Evolutionary conservation across 2,113 vertebrate genomes (phyloP).

Genomic region (Oreamnos americanus): DNA sequence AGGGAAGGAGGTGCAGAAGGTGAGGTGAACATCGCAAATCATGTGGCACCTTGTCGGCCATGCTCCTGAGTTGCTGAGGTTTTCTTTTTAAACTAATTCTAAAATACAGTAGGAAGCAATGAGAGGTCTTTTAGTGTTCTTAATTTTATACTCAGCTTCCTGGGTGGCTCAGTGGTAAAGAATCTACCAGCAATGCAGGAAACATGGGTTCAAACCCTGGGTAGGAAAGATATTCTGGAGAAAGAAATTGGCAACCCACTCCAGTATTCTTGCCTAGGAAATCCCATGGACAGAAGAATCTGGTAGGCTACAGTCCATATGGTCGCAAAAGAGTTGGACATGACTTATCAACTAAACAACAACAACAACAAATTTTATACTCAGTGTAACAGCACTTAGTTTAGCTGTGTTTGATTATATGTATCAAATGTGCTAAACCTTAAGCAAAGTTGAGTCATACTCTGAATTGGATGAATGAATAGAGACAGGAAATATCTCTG

Average conservation of each 20-base stretch:
- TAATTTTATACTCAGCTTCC: background rate
- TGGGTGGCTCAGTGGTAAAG: background rate
- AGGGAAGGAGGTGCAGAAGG: background rate
- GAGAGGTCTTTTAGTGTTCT: background rate
- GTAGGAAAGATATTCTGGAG: background rate
- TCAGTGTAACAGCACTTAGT: background rate
- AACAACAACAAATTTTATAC: background rate
- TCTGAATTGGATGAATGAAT: background rate
- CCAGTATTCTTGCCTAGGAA: background rate
- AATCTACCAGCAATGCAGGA: background rate
- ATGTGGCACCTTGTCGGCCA: fast-evolving
- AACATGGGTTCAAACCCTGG: background rate
- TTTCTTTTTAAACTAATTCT: background rate
- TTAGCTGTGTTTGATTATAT: background rate
- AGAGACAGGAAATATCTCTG: background rate
- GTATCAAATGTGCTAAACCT: background rate
- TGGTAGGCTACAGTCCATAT: background rate
- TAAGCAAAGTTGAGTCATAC: background rate
- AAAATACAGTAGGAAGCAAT: background rate
- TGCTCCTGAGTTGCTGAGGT: background rate
- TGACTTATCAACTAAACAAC: background rate
- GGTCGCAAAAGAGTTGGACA: background rate
- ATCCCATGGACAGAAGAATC: background rate
- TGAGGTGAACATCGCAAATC: fast-evolving
- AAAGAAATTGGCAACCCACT: background rate